Conservation (phyloP, 2,888 invertebrate species). For the Torymus aiolomorphi region DNA sequence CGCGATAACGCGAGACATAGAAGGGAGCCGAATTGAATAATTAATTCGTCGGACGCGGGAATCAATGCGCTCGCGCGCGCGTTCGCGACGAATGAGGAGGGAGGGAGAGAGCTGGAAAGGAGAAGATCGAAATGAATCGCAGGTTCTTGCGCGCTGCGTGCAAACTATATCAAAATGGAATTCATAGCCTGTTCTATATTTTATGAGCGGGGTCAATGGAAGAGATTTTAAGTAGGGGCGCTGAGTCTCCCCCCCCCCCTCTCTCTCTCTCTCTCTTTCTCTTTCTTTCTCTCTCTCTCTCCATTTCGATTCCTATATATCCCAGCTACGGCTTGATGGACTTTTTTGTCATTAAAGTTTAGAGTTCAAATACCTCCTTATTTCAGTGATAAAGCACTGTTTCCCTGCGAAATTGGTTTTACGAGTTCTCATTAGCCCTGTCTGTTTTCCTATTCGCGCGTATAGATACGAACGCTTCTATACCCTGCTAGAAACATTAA, state of each 20-base stretch:
- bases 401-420: no score
- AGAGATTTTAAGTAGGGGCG: constrained; percentile 13
- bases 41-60: not conserved
- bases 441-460: not conserved
- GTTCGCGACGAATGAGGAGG: not conserved
- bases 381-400: no score
- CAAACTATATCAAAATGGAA: constrained; percentile 13
- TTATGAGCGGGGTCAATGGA: not conserved
- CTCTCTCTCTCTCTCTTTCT: no score
- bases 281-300: no score
- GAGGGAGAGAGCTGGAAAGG: not conserved
- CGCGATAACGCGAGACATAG: not conserved
- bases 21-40: not conserved
- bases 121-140: constrained; percentile 20
- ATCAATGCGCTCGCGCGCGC: not conserved
- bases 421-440: no score
- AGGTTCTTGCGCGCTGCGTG: not conserved
- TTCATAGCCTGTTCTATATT: constrained; percentile 16
- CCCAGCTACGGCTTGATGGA: not conserved
- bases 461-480: not conserved
- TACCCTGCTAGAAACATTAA: no score
- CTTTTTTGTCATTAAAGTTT: constrained; percentile 23
- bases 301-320: constrained; percentile 1
- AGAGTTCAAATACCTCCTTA: not conserved
- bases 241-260: no score